Evolutionary conservation across 2,113 vertebrate species (phyloP).

Genomic region (Bubalus kerabau): DNA sequence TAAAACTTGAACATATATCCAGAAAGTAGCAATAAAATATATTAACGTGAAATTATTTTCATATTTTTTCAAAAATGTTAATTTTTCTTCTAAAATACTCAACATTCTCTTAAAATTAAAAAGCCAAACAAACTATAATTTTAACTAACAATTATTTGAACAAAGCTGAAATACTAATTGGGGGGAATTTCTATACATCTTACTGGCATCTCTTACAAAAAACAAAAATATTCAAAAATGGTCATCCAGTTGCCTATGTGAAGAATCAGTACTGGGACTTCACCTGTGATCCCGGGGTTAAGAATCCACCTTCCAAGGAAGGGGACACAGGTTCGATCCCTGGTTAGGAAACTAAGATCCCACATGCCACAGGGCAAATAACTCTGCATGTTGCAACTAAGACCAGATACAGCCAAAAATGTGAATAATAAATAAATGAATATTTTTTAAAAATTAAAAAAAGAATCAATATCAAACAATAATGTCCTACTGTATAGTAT

Average conservation of each 20-base stretch:
- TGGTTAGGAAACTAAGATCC: not conserved
- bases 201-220: not conserved
- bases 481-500: not conserved
- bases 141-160: not conserved
- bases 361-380: not conserved
- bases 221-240: not conserved
- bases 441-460: not conserved
- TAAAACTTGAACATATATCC: not conserved
- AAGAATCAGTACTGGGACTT: not conserved
- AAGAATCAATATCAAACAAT: not conserved
- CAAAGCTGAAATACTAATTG: not conserved
- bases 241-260: not conserved
- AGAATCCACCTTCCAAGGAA: not conserved
- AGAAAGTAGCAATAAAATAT: not conserved
- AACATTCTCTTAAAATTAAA: constrained; percentile 10
- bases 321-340: not conserved
- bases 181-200: not conserved
- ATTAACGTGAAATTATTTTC: not conserved
- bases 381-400: not conserved
- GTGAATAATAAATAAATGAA: not conserved
- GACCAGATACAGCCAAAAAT: not conserved
- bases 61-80: not conserved
- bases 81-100: not conserved
- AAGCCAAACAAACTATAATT: not conserved
- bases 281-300: not conserved